Evolutionary conservation across 2,113 vertebrate genomes (phyloP), one percentile per base, ranked within the genome.

Genomic region (Actinemys pallida): DNA sequence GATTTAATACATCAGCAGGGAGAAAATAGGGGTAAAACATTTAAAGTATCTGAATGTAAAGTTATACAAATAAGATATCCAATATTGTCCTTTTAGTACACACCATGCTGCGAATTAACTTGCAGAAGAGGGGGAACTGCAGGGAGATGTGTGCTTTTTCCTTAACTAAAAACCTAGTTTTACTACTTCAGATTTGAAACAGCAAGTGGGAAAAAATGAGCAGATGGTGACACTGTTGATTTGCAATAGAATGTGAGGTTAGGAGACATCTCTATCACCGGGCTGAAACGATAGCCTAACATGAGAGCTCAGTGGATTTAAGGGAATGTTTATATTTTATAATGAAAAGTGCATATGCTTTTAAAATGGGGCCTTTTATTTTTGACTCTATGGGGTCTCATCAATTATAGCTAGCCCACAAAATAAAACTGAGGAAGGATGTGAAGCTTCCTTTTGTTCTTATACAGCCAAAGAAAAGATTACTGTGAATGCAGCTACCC

Each of bases 21-120:
- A 16, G 83, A 84, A 72, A 80, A 50, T 31, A 52, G 8, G n/a
- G 35, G 3, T 65, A 94, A 96, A 93, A 91, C 84, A 27, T 13
- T 95, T 11, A 16, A 81, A 54, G 50, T 47, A 59, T 96, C 93
- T 42, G 88, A 84, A 92, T 42, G 16, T 72, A 57, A 90, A 89
- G 14, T 13, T 62, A 90, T 42, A 92, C 85, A 94, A 53, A n/a
- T 54, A 35, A 56, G 14, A 11, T 53, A 49, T 11, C 7, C 65
- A 50, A 6, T 76, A 39, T 87, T 89, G 92, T 76, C 2, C n/a
- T 6, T 17, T 69, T 93, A 79, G 56, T 82, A 8, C 82, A 49
- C 24, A 6, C 2, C 24, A 13, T 50, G 72, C 10, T 4, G 56
- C 45, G 8, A 94, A 75, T 90, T 90, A 4, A 78, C 92, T 91